Percentiles rank a stretch among this genome's conserved stretches.
phyloP scores from a whole-genome alignment of 2,113 vertebrate genomes.

The Microcebus murinus region DNA sequence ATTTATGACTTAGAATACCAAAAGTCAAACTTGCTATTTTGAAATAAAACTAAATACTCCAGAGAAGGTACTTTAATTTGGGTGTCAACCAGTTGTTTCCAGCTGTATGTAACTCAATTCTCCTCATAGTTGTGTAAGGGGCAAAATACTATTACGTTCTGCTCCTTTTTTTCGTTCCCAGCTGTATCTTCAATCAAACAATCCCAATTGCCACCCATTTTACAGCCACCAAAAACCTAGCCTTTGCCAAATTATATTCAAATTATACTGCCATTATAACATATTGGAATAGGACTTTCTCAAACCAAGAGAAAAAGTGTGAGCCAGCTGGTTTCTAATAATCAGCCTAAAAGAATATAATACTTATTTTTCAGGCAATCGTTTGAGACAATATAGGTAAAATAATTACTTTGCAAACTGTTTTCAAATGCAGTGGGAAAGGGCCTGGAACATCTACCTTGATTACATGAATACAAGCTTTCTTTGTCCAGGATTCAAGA shows the following conservation, averaged over 20 bases:
- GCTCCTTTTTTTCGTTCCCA: too few relatives aligned
- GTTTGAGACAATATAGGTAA: too few relatives aligned
- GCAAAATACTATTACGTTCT: too few relatives aligned
- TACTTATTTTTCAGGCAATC: too few relatives aligned
- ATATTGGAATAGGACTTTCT: too few relatives aligned
- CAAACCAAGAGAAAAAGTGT: too few relatives aligned
- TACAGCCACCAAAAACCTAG: not conserved
- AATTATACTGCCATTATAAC: not conserved
- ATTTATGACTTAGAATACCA: not conserved
- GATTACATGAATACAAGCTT: not conserved
- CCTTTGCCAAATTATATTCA: not conserved
- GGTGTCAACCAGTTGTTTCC: not conserved
- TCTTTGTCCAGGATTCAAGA: not conserved
- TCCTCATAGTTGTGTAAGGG: too few relatives aligned
- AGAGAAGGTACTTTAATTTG: not conserved
- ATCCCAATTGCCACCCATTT: too few relatives aligned
- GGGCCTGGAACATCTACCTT: not conserved
- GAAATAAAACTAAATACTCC: not conserved
- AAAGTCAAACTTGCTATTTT: not conserved
- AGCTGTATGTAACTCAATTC: not conserved
- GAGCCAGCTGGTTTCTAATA: too few relatives aligned
- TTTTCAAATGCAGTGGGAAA: not conserved
- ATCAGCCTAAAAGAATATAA: too few relatives aligned
- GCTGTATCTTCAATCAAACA: too few relatives aligned
- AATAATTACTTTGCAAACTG: not conserved